These are phyloP conservation scores for Onychomys leucogaster DNA, from an alignment of 2,797 vertebrate species.

Conservation along the genomic window DNA sequence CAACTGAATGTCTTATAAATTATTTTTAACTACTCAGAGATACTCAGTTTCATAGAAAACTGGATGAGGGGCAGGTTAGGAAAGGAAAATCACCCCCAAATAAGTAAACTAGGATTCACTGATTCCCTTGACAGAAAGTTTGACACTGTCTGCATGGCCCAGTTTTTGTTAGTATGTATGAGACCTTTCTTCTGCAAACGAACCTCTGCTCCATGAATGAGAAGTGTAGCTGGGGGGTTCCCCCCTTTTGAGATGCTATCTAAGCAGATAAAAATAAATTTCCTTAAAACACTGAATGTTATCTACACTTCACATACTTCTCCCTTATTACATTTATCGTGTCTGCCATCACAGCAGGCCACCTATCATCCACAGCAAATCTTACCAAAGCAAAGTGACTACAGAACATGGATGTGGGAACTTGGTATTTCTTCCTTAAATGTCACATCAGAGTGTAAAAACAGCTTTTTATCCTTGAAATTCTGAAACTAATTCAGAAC, in stretches of 20 bases:
- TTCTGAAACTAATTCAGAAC: constrained; percentile 77
- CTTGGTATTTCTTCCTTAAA: constrained; percentile 72
- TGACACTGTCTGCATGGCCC: not conserved
- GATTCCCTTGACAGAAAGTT: constrained; percentile 53
- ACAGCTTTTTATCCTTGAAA: constrained; percentile 67
- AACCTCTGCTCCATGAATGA: constrained; percentile 39
- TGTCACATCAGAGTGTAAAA: constrained; percentile 67
- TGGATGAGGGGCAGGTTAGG: not conserved
- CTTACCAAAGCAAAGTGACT: constrained; percentile 54
- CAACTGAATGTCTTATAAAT: constrained; percentile 54
- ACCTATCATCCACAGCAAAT: constrained; percentile 59
- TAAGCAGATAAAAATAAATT: constrained; percentile 64
- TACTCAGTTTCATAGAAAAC: constrained; percentile 48
- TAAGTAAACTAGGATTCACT: constrained; percentile 43
- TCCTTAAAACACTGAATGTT: constrained; percentile 70
- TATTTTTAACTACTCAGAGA: constrained; percentile 63
- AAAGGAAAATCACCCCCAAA: not conserved
- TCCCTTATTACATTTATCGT: constrained; percentile 57
- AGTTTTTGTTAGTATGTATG: not conserved
- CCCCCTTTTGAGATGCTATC: constrained; percentile 55
- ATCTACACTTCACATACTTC: constrained; percentile 58
- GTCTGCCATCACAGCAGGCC: constrained; percentile 27
- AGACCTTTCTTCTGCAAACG: constrained; percentile 45
- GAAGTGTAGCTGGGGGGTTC: not conserved
- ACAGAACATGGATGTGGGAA: constrained; percentile 26